Conservation (phyloP, 2,113 vertebrate species). For the Brachyhypopomus gauderio region DNA sequence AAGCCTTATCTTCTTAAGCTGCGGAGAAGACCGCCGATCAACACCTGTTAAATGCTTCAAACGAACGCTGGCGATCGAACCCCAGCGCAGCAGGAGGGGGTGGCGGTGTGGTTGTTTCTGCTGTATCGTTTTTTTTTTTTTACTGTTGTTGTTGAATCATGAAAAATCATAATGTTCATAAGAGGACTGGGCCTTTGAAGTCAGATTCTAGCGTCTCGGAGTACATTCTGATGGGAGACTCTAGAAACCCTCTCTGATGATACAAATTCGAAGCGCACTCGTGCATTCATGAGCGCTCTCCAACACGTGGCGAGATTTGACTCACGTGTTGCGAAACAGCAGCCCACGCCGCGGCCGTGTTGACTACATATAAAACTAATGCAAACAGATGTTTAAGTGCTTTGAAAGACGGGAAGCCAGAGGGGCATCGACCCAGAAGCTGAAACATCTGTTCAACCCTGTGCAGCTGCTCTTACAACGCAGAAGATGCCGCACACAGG, state of each 20-base stretch:
- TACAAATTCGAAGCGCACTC: not conserved
- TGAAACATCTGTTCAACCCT: slow-evolving; percentile 66
- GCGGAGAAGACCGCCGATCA: slow-evolving; percentile 55
- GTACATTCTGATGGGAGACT: no score
- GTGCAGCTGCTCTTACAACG: slow-evolving; percentile 55
- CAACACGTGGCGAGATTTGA: not conserved
- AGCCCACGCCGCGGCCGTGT: slow-evolving; percentile 51
- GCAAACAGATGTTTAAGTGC: slow-evolving; percentile 72
- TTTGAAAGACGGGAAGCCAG: slow-evolving; percentile 68
- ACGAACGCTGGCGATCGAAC: slow-evolving; percentile 43
- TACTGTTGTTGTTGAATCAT: slow-evolving; percentile 38
- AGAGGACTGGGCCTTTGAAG: slow-evolving; percentile 13
- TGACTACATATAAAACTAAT: slow-evolving; percentile 62
- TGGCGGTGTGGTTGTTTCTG: not conserved
- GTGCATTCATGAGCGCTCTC: slow-evolving; percentile 6
- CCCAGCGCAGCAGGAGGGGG: slow-evolving; percentile 30
- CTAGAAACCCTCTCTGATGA: no score
- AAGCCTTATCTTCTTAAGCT: slow-evolving; percentile 66
- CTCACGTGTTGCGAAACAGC: not conserved
- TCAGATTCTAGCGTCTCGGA: not conserved
- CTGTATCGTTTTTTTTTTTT: not conserved
- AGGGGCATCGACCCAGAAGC: slow-evolving; percentile 64
- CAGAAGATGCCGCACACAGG: slow-evolving; percentile 17
- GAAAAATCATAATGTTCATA: slow-evolving; percentile 34
- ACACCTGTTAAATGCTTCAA: slow-evolving; percentile 57